phyloP scores from a whole-genome alignment of 2,888 invertebrate genomes.

The Baccha elongata region DNA sequence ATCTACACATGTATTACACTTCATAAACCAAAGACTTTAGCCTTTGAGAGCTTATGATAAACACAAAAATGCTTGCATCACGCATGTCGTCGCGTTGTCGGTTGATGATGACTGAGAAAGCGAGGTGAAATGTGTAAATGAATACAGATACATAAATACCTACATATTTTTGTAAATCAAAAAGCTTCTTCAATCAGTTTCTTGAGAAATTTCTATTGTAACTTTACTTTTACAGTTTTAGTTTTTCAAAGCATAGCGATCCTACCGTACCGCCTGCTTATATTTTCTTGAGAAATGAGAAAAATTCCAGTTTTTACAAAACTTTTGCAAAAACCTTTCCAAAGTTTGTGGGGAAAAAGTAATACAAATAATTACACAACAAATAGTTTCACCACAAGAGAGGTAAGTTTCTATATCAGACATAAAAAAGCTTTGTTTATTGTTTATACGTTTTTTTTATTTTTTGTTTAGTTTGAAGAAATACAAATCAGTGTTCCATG shows the following conservation, averaged over 20 bases:
- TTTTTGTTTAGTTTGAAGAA: slow-evolving; percentile 83
- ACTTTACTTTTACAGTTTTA: not conserved
- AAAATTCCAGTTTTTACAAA: not conserved
- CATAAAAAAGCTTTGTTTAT: not conserved
- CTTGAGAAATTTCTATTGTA: not conserved
- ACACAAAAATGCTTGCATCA: too few relatives aligned
- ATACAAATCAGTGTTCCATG: slow-evolving; percentile 87
- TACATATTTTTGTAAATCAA: not conserved
- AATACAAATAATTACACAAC: slow-evolving; percentile 9
- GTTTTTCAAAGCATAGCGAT: not conserved
- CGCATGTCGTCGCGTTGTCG: too few relatives aligned
- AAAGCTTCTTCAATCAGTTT: slow-evolving; percentile 2
- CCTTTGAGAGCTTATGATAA: too few relatives aligned
- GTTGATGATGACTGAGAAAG: too few relatives aligned
- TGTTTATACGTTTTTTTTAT: not conserved
- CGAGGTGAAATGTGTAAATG: too few relatives aligned
- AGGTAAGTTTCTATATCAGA: not conserved
- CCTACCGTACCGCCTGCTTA: not conserved
- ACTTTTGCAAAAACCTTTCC: not conserved
- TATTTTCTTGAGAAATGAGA: not conserved
- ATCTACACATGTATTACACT: too few relatives aligned
- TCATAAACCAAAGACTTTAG: too few relatives aligned
- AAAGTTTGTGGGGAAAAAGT: not conserved
- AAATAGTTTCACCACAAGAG: slow-evolving; percentile 4
- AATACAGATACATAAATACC: too few relatives aligned